Evolutionary conservation across 2,113 vertebrate species (phyloP).

Genomic region (Phrynosoma blainvillii): DNA sequence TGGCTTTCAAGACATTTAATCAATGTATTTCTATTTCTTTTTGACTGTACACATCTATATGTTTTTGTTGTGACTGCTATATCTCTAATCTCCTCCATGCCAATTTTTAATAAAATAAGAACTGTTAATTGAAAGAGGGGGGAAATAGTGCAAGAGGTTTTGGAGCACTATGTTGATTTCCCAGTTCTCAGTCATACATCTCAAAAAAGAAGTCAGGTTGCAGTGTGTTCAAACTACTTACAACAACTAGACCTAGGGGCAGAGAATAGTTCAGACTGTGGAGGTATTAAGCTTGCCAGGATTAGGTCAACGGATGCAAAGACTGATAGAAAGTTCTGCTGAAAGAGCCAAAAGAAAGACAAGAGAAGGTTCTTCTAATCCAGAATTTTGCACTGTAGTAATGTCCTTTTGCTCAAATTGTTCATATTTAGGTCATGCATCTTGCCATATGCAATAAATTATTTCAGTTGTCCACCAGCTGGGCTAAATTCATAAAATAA

Average conservation of each 20-base stretch:
- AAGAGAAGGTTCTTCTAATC: conserved; percentile 44
- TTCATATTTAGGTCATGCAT: conserved; percentile 1
- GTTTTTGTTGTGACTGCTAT: background rate
- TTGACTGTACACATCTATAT: no score
- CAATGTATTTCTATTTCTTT: no score
- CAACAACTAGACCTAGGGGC: conserved; percentile 25
- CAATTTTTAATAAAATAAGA: background rate
- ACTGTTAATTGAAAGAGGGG: background rate
- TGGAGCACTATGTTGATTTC: background rate
- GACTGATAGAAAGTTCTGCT: conserved; percentile 62
- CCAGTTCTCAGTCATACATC: conserved; percentile 11
- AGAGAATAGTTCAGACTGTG: conserved; percentile 29
- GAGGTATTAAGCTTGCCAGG: conserved; percentile 43
- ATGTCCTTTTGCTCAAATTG: conserved; percentile 27
- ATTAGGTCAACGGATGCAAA: conserved; percentile 63
- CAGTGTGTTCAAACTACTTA: background rate
- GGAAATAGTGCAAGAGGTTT: background rate
- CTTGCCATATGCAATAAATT: background rate
- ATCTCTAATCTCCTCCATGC: background rate
- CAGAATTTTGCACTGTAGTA: conserved; percentile 41
- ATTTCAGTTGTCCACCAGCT: conserved; percentile 19
- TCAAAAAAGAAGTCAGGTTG: conserved; percentile 20
- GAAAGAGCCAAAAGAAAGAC: conserved; percentile 48
- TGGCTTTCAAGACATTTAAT: no score
- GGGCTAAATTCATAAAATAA: background rate